Evolutionary conservation across 2,888 invertebrate genomes (phyloP), one percentile per base, ranked within the genome.

Genomic region (Drosophila setosimentum): DNA sequence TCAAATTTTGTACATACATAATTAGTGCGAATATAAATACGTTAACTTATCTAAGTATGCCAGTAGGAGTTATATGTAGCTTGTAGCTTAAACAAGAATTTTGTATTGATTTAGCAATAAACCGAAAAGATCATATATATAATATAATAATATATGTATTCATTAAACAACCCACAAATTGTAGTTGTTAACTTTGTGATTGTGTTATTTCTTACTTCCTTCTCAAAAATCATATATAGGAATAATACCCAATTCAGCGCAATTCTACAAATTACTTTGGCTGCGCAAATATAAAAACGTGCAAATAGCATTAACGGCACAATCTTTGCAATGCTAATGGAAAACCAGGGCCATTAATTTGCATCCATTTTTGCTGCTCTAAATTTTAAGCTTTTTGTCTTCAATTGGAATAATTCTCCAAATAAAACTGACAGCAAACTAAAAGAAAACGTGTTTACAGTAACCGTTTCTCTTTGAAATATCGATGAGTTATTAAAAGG

Each of bases 31-130:
- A 76, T 69, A 77, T 68, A 68, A 51, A 58, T 51, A 58, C 42
- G 27, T 60, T 53, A 53, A 50, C 5, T 57, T 63, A 21, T 61
- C 59, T 76, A 78, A 65, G 71, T 78, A 80, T 67, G 77, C 71
- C 80, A 75, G 58, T 75, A 80, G 80, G 53, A 75, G 67, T 70
- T 78, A 69, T 66, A 65, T 57, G 63, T 48, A 64, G 78, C 71
- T 69, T 50, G 63, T 82, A 85, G 73, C 71, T 59, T 76, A 79
- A 79, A 78, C 29, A 65, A 53, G 18, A 67, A 66, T 82, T 85
- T 85, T 85, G 79, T 85, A 85, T 76, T 78, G 84, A 81, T 81
- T 83, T 89, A 89, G 78, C 66, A 62, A 66, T 80, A 73, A 83
- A 67, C 30, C 57, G 68, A 73, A 70, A 64, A 54, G 58, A 76